A percentile compares a stretch with the other conserved stretches of the same genome.
phyloP scores from a whole-genome alignment of 2,113 vertebrate genomes.

The Burhinus bistriatus region DNA sequence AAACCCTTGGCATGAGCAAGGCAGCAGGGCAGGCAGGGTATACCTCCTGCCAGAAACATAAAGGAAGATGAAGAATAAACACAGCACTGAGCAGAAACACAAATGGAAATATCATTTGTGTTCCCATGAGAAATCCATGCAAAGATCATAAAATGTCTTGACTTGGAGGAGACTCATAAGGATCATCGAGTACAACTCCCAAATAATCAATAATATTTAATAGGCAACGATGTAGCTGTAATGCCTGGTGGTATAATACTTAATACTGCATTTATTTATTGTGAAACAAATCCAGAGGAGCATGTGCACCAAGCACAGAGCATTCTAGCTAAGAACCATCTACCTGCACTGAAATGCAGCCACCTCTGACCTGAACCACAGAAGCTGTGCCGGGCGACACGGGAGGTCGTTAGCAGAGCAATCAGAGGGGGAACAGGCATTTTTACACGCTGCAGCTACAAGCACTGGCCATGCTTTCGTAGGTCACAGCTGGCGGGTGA shows the following conservation, averaged over 20 bases:
- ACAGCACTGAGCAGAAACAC: not conserved
- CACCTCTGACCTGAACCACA: not conserved
- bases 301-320: not conserved
- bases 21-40: not conserved
- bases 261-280: not conserved
- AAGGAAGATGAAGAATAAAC: not conserved
- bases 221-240: not conserved
- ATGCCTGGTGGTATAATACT: not conserved
- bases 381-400: accelerated
- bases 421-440: not conserved
- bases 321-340: not conserved
- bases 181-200: not conserved
- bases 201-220: not conserved
- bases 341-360: not conserved
- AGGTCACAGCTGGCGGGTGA: not conserved
- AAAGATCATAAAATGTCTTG: not conserved
- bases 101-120: not conserved
- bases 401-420: not conserved
- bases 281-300: not conserved
- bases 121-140: not conserved
- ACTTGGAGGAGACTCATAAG: not conserved
- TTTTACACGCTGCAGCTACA: not conserved
- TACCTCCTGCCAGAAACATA: not conserved
- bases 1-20: not conserved
- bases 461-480: not conserved